A percentile compares a stretch with the other conserved stretches of the same genome.
Evolutionary conservation across 1,140 invertebrate species (phyloP).

Genomic region (Limonius californicus): DNA sequence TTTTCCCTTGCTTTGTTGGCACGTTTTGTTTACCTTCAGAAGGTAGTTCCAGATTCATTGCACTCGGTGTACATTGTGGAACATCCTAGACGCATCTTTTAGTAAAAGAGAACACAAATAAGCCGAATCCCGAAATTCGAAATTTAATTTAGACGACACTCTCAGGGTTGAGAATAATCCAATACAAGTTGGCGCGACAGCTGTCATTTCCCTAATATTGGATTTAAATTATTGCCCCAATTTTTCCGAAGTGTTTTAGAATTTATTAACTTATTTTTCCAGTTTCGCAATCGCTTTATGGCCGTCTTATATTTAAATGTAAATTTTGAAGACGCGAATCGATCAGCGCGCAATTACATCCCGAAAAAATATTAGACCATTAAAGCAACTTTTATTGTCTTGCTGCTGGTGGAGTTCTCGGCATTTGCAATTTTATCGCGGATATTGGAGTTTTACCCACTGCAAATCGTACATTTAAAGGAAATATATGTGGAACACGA

Average conservation of each 20-base stretch:
- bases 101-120: too few species aligned
- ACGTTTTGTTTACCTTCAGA: too few species aligned
- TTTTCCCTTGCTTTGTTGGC: too few species aligned
- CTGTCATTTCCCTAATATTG: slow-evolving; percentile 14
- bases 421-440: slow-evolving; percentile 1
- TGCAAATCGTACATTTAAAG: not conserved
- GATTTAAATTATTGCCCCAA: slow-evolving; percentile 9
- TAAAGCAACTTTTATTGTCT: not conserved
- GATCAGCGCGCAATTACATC: not conserved
- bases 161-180: not conserved
- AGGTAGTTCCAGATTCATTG: too few species aligned
- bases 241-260: slow-evolving; percentile 9
- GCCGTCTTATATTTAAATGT: slow-evolving; percentile 4
- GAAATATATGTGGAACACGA: not conserved
- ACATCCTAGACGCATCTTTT: too few species aligned
- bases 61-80: too few species aligned
- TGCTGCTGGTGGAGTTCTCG: not conserved
- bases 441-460: not conserved
- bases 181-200: slow-evolving; percentile 9
- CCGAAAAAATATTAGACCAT: not conserved
- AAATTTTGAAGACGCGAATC: slow-evolving; percentile 1
- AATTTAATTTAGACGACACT: not conserved
- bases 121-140: not conserved
- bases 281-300: slow-evolving; percentile 4
- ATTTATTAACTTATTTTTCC: slow-evolving; percentile 13